Percentiles rank a stretch among this genome's conserved stretches.
These are phyloP conservation scores for Riptortus pedestris DNA, from an alignment of 1,140 invertebrate genomes.

Conservation along the genomic window DNA sequence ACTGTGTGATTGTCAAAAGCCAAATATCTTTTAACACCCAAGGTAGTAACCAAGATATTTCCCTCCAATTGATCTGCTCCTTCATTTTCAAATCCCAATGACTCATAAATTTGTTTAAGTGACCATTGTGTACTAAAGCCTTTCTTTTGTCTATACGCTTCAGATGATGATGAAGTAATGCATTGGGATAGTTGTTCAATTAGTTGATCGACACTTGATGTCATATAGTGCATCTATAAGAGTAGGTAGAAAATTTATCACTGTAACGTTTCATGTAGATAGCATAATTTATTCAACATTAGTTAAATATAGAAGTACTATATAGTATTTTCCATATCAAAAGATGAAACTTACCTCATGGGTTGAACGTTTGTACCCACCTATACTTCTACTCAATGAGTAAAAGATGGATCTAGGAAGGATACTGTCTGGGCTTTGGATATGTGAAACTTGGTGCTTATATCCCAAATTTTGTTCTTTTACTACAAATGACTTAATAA, in stretches of 20 bases:
- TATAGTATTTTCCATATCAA: no score
- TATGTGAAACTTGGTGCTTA: slow-evolving; percentile 36
- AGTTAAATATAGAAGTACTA: no score
- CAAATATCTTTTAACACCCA: slow-evolving; percentile 40
- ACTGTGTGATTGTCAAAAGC: slow-evolving; percentile 47
- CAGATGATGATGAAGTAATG: neutral
- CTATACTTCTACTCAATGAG: slow-evolving; percentile 36
- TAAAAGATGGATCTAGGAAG: slow-evolving; percentile 42
- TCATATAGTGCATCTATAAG: slow-evolving; percentile 19
- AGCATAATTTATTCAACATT: no score
- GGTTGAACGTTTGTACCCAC: slow-evolving; percentile 39
- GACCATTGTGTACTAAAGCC: slow-evolving; percentile 34
- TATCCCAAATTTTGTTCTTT: slow-evolving; percentile 40
- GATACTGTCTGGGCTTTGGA: slow-evolving; percentile 46
- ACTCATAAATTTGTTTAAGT: slow-evolving; percentile 43
- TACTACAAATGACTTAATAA: slow-evolving; percentile 36
- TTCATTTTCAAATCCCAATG: slow-evolving; percentile 45
- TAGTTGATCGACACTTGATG: slow-evolving; percentile 24
- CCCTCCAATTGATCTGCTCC: slow-evolving; percentile 47
- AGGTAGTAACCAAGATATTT: slow-evolving; percentile 38
- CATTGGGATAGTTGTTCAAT: slow-evolving; percentile 18
- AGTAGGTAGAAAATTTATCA: no score
- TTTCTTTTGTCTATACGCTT: no score
- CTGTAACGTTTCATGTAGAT: neutral
- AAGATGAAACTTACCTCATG: slow-evolving; percentile 33